Base-by-base conservation (phyloP, 2,888 invertebrate genomes). In the Ceramica pisi region DNA sequence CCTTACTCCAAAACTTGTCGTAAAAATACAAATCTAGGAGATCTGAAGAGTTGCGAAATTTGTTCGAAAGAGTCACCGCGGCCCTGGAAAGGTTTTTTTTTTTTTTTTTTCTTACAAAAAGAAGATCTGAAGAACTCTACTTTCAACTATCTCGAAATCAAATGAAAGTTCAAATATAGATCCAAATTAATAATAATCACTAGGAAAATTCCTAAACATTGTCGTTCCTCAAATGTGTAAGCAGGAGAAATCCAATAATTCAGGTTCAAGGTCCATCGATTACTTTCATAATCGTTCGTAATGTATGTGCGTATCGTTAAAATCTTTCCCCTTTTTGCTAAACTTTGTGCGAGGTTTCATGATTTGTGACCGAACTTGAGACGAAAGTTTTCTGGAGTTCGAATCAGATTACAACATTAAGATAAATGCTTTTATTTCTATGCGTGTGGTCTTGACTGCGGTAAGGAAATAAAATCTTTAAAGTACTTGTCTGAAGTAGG, bases 371-470 rank as follows among this genome's bases (percentile, higher is more conserved):
- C 35, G 19, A 67, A 76, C 67, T 80, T 75, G 19, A 41, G n/a
- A 35, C 19, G 50, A 65, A 75, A 77, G 67, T 77, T 76, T 66
- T 57, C 81, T 48, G 44, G 35, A 75, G 59, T 75, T 75, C 64
- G 31, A 74, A 75, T 74, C 75, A 26, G 80, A 75, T 75, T 74
- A 64, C 26, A 62, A 21, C 48, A 9, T 63, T 62, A 61, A 80
- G 80, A 75, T 75, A 74, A 64, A 80, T 74, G 75, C 41, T 80
- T 67, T 80, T 64, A 73, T 80, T 80, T 74, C 48, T 26, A 60
- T 55, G 41, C 35, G 74, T 53, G 59, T 53, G 74, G 74, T 63
- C 80, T 73, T 63, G 51, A 62, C 57, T 46, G 41, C 9, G 38
- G 26, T 41, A n/a, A 51, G 31, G 44, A 26, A 66, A 53, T 26